phyloP scores from a whole-genome alignment of 2,797 vertebrate species.

The Argyrosomus regius region DNA sequence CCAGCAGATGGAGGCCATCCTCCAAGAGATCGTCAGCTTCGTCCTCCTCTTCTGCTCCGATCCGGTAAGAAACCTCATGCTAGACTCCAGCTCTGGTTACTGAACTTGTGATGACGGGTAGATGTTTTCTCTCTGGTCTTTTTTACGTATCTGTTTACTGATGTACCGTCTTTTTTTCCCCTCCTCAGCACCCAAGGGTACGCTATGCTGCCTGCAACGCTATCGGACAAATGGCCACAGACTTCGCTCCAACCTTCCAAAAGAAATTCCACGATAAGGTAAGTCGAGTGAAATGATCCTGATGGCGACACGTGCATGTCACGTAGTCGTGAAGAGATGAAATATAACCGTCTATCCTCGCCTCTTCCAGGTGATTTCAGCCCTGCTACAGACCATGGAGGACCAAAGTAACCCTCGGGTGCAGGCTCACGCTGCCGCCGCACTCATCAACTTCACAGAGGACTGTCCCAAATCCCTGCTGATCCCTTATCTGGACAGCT shows the following conservation, averaged over 20 bases:
- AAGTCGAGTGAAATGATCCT: neutral
- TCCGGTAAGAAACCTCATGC: slow-evolving; percentile 86
- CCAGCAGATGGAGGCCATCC: slow-evolving; percentile 98
- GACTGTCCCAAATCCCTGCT: slow-evolving; percentile 97
- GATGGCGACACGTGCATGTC: neutral
- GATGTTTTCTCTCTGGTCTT: neutral
- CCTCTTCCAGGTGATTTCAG: slow-evolving; percentile 91
- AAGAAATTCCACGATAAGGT: slow-evolving; percentile 99
- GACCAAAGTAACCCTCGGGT: slow-evolving; percentile 97
- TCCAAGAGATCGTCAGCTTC: slow-evolving; percentile 97
- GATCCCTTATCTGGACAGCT: slow-evolving; percentile 93
- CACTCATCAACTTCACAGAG: slow-evolving; percentile 98
- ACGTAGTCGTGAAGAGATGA: too few relatives aligned
- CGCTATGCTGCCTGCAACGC: slow-evolving; percentile 98
- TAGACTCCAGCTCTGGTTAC: neutral
- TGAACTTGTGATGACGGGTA: too few relatives aligned
- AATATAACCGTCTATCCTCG: neutral
- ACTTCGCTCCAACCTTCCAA: slow-evolving; percentile 98
- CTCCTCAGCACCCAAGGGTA: slow-evolving; percentile 93
- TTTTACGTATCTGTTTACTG: neutral
- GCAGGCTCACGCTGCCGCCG: slow-evolving; percentile 97
- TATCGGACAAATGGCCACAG: slow-evolving; percentile 99
- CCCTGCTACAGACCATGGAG: slow-evolving; percentile 97
- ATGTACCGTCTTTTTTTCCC: neutral
- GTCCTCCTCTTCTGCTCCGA: slow-evolving; percentile 97